Evolutionary conservation across 2,888 invertebrate species (phyloP), one percentile per base, ranked within the genome.

Genomic region (Gari tellinella): DNA sequence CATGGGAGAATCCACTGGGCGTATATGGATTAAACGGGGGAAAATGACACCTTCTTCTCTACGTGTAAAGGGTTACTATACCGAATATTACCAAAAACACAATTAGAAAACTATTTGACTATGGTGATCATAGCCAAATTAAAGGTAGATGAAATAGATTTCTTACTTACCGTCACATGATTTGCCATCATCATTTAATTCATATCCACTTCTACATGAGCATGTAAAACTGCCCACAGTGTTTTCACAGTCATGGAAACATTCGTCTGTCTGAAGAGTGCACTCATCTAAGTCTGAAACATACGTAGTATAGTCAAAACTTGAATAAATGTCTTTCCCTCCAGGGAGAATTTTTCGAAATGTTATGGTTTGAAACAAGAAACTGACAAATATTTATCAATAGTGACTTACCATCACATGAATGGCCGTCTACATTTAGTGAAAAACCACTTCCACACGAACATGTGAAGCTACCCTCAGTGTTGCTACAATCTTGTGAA

Each of bases 361-460:
- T n/a, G n/a, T n/a, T n/a, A n/a, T n/a, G n/a, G n/a, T n/a, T n/a
- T n/a, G n/a, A n/a, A n/a, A n/a, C n/a, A n/a, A n/a, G n/a, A n/a
- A n/a, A n/a, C n/a, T n/a, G n/a, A n/a, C n/a, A n/a, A n/a, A n/a
- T n/a, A n/a, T n/a, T n/a, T n/a, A n/a, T n/a, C n/a, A n/a, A 31
- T 31, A 31, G 4, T 31, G 10, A 31, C 31, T 10, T 41, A 55
- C 55, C 55, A 2, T 21, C 23, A 55, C 55, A 55, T 12, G 55
- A 23, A 15, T 21, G 19, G 1, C 25, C 55, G 25, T 55, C 41
- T 15, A 40, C 12, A 46, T 67, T 67, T 12, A 68, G 23, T 1
- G 51, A 21, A 38, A 82, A 88, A 1, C 86, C 86, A n/a, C 41
- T 55, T 2, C 57, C 62, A 62, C 99, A 99, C 73, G 95, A 94